A percentile compares a stretch with the other conserved stretches of the same genome.
phyloP scores from a whole-genome alignment of 2,113 vertebrate genomes.

The Sturnus vulgaris region DNA sequence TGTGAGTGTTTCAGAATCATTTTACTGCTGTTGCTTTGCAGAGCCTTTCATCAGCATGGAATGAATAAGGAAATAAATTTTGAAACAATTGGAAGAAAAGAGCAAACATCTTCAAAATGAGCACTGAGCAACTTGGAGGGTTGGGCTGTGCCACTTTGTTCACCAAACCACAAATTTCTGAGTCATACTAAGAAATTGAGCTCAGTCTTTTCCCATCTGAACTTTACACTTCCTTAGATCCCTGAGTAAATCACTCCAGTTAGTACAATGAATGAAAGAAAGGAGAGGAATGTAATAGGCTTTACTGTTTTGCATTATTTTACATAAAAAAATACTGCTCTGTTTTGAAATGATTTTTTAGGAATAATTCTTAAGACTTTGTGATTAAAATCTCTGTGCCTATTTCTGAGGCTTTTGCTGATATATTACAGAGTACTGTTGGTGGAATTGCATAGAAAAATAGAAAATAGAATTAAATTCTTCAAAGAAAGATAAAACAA shows the following conservation, averaged over 20 bases:
- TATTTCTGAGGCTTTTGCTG: background rate
- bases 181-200: background rate
- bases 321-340: background rate
- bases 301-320: background rate
- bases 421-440: background rate
- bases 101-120: background rate
- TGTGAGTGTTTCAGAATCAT: background rate
- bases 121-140: background rate
- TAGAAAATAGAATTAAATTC: background rate
- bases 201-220: background rate
- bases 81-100: conserved; percentile 7
- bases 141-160: background rate
- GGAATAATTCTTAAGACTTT: background rate
- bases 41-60: background rate
- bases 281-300: background rate
- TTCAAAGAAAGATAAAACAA: background rate
- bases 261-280: background rate
- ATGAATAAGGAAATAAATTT: conserved; percentile 24
- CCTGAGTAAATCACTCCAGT: background rate
- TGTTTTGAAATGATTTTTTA: background rate
- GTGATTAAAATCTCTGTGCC: background rate
- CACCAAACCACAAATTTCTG: background rate
- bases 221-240: background rate
- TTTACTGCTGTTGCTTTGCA: background rate
- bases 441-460: background rate